Evolutionary conservation across 2,797 vertebrate genomes (phyloP).

Genomic region (Centropyge bicolor): DNA sequence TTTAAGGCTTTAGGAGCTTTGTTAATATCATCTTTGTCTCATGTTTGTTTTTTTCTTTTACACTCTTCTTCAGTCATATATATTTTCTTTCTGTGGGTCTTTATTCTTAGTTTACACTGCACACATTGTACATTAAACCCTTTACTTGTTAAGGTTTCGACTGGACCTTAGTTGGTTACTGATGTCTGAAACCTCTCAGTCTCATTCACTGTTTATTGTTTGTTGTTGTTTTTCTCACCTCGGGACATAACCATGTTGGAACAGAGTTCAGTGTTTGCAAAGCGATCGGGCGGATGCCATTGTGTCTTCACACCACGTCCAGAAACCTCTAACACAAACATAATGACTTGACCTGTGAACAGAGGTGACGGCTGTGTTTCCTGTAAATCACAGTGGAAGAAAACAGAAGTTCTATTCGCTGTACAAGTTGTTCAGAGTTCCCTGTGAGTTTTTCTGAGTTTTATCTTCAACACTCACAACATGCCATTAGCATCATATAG

Average conservation of each 20-base stretch:
- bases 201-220: conserved; percentile 47
- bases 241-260: conserved; percentile 86
- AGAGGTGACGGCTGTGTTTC: not conserved
- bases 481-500: not conserved
- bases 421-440: not conserved
- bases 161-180: conserved; percentile 1
- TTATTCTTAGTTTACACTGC: not conserved
- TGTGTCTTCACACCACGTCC: conserved; percentile 22
- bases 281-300: conserved; percentile 52
- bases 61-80: not conserved
- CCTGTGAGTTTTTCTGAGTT: conserved; percentile 9
- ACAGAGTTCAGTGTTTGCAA: conserved; percentile 76
- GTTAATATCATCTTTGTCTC: conserved; percentile 3
- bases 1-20: conserved; percentile 28
- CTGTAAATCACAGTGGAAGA: not conserved
- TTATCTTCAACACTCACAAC: conserved; percentile 8
- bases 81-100: not conserved
- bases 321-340: conserved; percentile 28
- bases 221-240: conserved; percentile 86
- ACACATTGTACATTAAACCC: not conserved
- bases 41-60: not conserved
- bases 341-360: conserved; percentile 20
- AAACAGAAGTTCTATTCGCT: not conserved
- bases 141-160: conserved; percentile 11
- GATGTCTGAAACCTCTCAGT: conserved; percentile 23